Base-by-base conservation (phyloP, 2,797 vertebrate species). In the Coregonus ussuriensis region DNA sequence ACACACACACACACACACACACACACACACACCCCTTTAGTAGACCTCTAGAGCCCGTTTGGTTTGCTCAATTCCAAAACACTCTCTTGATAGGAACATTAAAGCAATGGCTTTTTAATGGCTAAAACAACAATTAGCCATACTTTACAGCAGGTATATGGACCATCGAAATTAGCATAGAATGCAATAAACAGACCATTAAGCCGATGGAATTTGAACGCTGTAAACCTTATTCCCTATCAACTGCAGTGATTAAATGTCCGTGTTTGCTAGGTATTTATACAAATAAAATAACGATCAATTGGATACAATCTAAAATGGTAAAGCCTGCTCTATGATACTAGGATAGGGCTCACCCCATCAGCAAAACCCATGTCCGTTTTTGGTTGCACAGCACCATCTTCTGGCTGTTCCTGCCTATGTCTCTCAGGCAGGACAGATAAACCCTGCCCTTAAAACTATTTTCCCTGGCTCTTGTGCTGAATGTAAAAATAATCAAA, bases 91-190 rank as follows among this genome's bases (percentile, higher is more conserved):
- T 47, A 47, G 7, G 41, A 47, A 47, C 41, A 47, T 47, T 47
- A 53, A 74, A 41, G 83, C 21, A 67, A 6, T 14, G 33, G 56
- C 67, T 81, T 70, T 6, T 81, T 83, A 87, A 79, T 82, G 84
- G 72, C 74, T 72, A 59, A 77, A 89, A 89, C 81, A 84, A 25
- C 25, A 25, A 25, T 25, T 25, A 25, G 25, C 25, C 25, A 25
- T 25, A 88, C 87, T 88, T 86, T 89, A 83, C 62, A 81, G 53
- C 16, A 52, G 75, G 82, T 83, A 82, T 86, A 88, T 88, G 86
- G 80, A 74, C 74, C 86, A 87, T 90, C 82, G 87, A 88, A 90
- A 90, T 89, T 81, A 88, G 85, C 31, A 47, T 47, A 47, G 41
- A 85, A 86, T 62, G 84, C 76, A 83, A 86, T 77, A 88, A 83